phyloP scores from a whole-genome alignment of 2,888 invertebrate species.

The Augiades crinisus region DNA sequence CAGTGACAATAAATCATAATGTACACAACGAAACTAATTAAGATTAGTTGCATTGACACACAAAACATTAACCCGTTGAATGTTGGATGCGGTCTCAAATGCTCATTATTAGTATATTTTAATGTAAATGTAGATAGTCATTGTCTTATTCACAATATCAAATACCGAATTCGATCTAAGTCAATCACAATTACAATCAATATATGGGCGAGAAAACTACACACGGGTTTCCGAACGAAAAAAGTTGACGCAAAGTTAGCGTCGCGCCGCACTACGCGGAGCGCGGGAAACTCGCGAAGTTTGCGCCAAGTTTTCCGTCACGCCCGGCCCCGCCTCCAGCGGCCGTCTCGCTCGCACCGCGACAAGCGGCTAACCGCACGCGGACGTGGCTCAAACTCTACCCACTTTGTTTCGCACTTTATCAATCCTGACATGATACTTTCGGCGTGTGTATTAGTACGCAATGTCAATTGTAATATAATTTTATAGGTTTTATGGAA shows the following conservation, averaged over 20 bases:
- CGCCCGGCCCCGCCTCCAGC: conserved; percentile 55
- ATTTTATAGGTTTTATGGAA: no score
- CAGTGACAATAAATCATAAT: no score
- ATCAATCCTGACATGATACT: conserved; percentile 17
- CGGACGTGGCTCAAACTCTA: conserved; percentile 28
- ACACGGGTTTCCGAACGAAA: no score
- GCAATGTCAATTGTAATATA: background rate
- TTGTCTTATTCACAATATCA: no score
- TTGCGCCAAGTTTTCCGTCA: conserved; percentile 54
- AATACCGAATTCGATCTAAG: no score
- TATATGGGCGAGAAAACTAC: no score
- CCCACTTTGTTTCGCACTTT: conserved; percentile 25
- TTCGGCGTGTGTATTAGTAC: conserved; percentile 11
- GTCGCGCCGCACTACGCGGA: conserved; percentile 38
- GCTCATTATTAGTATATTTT: no score
- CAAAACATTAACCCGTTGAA: background rate
- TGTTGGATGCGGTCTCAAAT: background rate
- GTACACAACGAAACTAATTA: no score
- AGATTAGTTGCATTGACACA: background rate
- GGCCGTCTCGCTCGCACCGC: conserved; percentile 55
- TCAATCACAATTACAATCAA: no score
- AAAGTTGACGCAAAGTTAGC: background rate
- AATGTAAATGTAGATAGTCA: no score
- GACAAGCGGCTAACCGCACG: conserved; percentile 51
- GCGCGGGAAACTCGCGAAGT: conserved; percentile 73